phyloP scores from a whole-genome alignment of 2,113 vertebrate genomes.

The Myodes glareolus region DNA sequence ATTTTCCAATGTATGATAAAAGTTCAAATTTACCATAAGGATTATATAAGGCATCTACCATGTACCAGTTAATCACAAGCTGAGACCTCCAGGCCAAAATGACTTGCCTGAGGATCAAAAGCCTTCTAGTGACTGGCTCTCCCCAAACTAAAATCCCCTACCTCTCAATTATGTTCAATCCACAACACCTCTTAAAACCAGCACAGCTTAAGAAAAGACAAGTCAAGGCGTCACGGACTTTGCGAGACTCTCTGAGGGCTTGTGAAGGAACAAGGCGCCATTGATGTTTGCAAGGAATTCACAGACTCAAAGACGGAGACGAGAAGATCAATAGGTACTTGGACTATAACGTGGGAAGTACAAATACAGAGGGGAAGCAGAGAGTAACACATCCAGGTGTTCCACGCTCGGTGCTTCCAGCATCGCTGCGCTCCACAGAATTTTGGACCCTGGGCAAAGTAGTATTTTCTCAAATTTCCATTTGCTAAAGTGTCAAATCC shows the following conservation, averaged over 20 bases:
- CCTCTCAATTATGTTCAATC: neutral
- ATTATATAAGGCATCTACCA: neutral
- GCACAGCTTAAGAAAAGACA: neutral
- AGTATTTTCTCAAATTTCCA: slow-evolving; percentile 65
- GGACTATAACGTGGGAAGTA: neutral
- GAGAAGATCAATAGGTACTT: neutral
- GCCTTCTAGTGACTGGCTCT: neutral
- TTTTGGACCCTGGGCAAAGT: neutral
- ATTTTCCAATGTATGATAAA: neutral
- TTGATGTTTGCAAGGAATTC: neutral
- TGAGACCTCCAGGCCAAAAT: neutral
- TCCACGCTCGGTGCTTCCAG: neutral
- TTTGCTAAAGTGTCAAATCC: slow-evolving; percentile 70
- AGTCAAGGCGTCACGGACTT: neutral
- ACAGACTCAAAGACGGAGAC: neutral
- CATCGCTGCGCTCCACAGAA: neutral
- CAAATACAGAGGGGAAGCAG: neutral
- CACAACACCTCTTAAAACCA: neutral
- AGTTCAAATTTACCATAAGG: neutral
- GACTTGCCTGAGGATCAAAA: neutral
- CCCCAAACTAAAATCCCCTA: neutral
- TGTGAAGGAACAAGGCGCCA: neutral
- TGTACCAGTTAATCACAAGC: neutral
- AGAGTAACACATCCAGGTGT: neutral
- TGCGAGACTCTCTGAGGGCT: neutral